Conservation (phyloP, 2,888 invertebrate species). For the Parthenolecanium corni region DNA sequence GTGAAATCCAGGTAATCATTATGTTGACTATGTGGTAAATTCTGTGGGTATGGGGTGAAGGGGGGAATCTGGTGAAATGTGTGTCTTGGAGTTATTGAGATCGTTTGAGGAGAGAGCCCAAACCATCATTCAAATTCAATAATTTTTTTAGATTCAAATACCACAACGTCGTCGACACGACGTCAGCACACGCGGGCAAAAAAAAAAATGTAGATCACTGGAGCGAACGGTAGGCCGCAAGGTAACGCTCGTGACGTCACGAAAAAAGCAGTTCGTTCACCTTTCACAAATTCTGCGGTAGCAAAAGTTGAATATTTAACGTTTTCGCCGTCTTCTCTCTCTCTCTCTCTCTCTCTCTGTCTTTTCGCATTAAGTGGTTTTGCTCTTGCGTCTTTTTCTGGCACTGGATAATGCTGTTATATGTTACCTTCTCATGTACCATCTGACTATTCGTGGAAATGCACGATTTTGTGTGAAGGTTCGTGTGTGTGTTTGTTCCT, state of each 20-base stretch:
- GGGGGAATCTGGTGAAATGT: too few species aligned
- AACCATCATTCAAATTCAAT: too few species aligned
- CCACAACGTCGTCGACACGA: too few species aligned
- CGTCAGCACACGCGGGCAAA: too few species aligned
- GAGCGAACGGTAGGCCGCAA: slow-evolving; percentile 19
- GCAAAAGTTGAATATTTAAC: slow-evolving; percentile 20
- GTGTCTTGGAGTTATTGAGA: too few species aligned
- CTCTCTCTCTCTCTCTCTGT: background rate
- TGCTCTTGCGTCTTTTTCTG: too few species aligned
- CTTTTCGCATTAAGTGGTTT: background rate
- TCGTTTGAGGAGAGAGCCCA: too few species aligned
- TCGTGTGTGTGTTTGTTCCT: background rate
- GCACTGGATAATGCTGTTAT: background rate
- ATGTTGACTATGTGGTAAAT: too few species aligned
- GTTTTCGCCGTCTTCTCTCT: background rate
- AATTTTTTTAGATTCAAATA: too few species aligned
- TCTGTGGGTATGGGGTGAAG: too few species aligned
- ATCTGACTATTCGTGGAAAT: background rate
- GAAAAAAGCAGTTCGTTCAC: slow-evolving; percentile 25
- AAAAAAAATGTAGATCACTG: slow-evolving; percentile 21
- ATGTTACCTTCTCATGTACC: too few species aligned
- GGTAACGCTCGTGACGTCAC: slow-evolving; percentile 18
- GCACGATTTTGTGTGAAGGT: background rate
- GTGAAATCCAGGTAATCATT: too few species aligned
- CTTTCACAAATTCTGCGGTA: slow-evolving; percentile 1